phyloP scores from a whole-genome alignment of 1,140 invertebrate species.

The Drosophila ironensis region DNA sequence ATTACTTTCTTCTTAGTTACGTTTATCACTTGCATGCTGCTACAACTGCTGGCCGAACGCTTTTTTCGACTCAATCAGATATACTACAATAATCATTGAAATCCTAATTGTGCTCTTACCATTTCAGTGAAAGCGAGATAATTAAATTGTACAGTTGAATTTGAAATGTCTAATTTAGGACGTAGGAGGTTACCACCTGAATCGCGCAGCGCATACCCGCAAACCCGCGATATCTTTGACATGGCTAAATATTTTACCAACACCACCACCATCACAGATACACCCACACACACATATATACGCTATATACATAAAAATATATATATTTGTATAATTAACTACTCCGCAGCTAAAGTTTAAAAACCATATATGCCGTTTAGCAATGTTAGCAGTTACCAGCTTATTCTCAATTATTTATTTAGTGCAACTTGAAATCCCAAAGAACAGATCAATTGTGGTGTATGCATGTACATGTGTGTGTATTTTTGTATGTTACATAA shows the following conservation, averaged over 20 bases:
- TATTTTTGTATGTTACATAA: constrained; percentile 44
- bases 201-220: too few species aligned
- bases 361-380: constrained; percentile 33
- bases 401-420: constrained; percentile 22
- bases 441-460: constrained; percentile 9
- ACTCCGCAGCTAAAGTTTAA: constrained; percentile 15
- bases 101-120: constrained; percentile 59
- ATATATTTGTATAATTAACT: constrained; percentile 21
- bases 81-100: constrained; percentile 47
- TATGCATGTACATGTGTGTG: constrained; percentile 28
- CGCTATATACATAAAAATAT: background rate
- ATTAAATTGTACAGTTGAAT: constrained; percentile 61
- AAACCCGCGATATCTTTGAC: constrained; percentile 29
- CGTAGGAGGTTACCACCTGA: constrained; percentile 51
- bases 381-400: constrained; percentile 34
- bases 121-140: constrained; percentile 68
- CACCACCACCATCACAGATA: constrained; percentile 16
- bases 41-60: background rate
- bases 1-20: constrained; percentile 10
- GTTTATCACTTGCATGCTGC: constrained; percentile 16
- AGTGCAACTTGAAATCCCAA: background rate
- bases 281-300: constrained; percentile 20
- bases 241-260: constrained; percentile 46
- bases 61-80: background rate
- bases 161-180: constrained; percentile 58